Conservation (phyloP, 1,140 invertebrate species). For the Pachyrhynchus sulphureomaculatus region DNA sequence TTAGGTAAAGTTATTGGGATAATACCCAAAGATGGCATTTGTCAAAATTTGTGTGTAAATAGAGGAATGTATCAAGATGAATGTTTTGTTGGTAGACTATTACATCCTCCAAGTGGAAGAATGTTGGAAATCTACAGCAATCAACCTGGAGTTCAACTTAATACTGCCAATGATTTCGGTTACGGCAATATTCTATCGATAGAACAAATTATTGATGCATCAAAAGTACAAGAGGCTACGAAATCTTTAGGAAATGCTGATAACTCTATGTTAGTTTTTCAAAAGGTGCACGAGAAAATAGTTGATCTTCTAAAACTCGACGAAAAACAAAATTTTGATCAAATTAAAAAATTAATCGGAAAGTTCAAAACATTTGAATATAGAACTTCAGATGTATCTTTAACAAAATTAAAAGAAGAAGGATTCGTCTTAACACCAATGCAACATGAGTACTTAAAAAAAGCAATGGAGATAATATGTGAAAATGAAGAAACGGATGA, state of each 20-base stretch:
- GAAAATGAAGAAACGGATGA: conserved; percentile 22
- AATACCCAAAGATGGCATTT: conserved; percentile 60
- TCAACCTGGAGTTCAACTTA: conserved; percentile 74
- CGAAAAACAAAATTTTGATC: conserved; percentile 21
- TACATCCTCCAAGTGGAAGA: conserved; percentile 61
- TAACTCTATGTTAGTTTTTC: conserved; percentile 3
- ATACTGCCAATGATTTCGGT: conserved; percentile 56
- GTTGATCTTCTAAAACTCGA: conserved; percentile 18
- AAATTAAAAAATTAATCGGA: conserved; percentile 20
- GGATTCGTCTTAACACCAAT: conserved; percentile 5
- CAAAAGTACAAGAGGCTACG: background rate
- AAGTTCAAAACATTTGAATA: conserved; percentile 8
- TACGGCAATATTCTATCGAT: conserved; percentile 22
- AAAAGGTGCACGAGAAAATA: conserved; percentile 28
- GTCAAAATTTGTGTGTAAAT: conserved; percentile 68
- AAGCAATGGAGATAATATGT: conserved; percentile 21
- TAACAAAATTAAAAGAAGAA: background rate
- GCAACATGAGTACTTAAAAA: conserved; percentile 12
- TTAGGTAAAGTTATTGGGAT: conserved; percentile 47
- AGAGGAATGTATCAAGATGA: conserved; percentile 39
- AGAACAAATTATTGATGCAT: conserved; percentile 7
- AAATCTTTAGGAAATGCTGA: background rate
- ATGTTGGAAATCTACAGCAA: conserved; percentile 65
- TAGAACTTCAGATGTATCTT: background rate
- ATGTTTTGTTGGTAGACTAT: conserved; percentile 40